Conservation (phyloP, 2,888 invertebrate genomes). For the Oscheius sp. region DNA sequence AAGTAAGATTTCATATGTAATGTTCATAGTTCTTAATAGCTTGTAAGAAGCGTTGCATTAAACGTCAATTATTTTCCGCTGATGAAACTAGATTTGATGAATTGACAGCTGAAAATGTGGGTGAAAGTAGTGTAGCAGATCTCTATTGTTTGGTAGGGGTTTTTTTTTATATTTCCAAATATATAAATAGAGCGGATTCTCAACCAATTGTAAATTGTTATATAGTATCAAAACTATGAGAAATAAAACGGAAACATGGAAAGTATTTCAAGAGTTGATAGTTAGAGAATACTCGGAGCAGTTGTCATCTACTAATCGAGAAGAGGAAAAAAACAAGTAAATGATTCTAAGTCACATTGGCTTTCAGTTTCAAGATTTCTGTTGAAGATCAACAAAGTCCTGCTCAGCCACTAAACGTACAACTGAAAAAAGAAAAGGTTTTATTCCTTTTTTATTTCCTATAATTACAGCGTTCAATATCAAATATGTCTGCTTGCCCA, state of each 20-base stretch:
- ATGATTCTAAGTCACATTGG: neutral
- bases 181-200: constrained; percentile 25
- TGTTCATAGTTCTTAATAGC: no score
- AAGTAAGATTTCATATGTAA: neutral
- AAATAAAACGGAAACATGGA: neutral
- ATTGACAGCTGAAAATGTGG: constrained; percentile 40
- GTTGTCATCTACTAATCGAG: neutral
- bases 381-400: neutral
- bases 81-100: constrained; percentile 42
- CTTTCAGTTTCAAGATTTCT: no score
- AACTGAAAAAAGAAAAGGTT: no score
- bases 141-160: constrained; percentile 50
- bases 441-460: no score
- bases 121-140: constrained; percentile 51
- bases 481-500: no score
- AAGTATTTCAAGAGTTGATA: constrained; percentile 11
- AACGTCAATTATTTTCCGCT: neutral
- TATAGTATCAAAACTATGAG: constrained; percentile 19
- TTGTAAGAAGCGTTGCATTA: neutral
- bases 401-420: neutral
- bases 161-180: constrained; percentile 8
- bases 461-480: no score
- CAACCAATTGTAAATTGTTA: constrained; percentile 3
- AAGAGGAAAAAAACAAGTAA: constrained; percentile 9
- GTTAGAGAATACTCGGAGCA: constrained; percentile 25